phyloP scores from a whole-genome alignment of 2,797 vertebrate genomes.

The Tadarida brasiliensis region DNA sequence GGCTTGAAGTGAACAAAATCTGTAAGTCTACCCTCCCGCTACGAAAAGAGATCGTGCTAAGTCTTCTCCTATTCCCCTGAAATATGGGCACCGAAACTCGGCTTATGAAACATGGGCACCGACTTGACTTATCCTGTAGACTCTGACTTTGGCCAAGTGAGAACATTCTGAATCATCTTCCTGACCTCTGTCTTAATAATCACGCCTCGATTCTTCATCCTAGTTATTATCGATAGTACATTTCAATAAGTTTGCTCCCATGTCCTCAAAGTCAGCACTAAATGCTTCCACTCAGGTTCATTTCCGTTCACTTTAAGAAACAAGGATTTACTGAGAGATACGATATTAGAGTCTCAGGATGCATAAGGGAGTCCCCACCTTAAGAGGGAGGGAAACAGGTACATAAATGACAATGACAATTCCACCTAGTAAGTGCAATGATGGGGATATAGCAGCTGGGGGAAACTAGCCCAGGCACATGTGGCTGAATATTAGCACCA shows the following conservation, averaged over 20 bases:
- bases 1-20: not conserved
- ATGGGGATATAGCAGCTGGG: not conserved
- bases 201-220: constrained; percentile 3
- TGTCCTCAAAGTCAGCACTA: not conserved
- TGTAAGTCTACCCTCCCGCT: not conserved
- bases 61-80: not conserved
- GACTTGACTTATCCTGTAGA: not conserved
- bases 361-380: not conserved
- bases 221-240: not conserved
- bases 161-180: not conserved
- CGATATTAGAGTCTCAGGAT: not conserved
- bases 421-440: not conserved
- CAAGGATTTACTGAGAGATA: not conserved
- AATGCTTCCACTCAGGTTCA: not conserved
- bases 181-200: not conserved
- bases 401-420: not conserved
- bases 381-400: not conserved
- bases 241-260: constrained; percentile 11
- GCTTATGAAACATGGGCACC: not conserved
- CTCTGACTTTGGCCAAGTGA: not conserved
- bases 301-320: constrained; percentile 44
- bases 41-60: not conserved
- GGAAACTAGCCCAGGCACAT: not conserved
- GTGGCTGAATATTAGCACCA: not conserved
- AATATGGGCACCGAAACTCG: not conserved